Base-by-base conservation (phyloP, 2,888 invertebrate species). In the Entomobrya proxima region DNA sequence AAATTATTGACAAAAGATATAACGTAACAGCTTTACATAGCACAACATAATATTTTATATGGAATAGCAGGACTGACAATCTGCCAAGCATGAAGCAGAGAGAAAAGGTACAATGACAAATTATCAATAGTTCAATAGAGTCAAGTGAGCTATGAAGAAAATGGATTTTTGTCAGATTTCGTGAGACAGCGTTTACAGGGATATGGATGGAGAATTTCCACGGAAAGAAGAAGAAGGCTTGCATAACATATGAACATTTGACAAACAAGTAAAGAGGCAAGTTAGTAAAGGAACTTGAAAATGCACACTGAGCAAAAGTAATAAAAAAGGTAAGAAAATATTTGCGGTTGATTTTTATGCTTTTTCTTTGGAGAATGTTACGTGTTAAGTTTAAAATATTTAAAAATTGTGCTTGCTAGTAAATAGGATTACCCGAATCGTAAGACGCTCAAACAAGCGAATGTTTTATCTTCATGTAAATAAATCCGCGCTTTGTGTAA, bases 21-120 rank as follows among this genome's bases (percentile, higher is more conserved):
- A 44, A n/a, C 44, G n/a, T n/a, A n/a, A 44, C 21, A 15, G 15
- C 21, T 15, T 9, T 52, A 9, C 52, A 5, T 52, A n/a, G n/a
- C 52, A 11, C 9, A 44, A 61, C n/a, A 55, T 27, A 13, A 27
- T 27, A 30, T 55, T 55, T 55, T 21, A 6, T 30, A 35, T 40
- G 15, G 21, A 40, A 52, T 2, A 0, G 24, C 24, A 18, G 18
- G 13, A 50, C 21, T 2, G 50, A 9, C 50, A 50, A 13, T 15
- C n/a, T 4, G 5, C 44, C 44, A 44, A 44, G 11, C 44, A 44
- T n/a, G 13, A 44, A 44, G n/a, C 2, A 55, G 21, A 55, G 27
- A 24, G 21, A 55, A 40, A 50, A 75, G 24, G n/a, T 76, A 64
- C 47, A 44, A 50, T 67, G 79, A 67, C 67, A 79, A 79, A 79